Evolutionary conservation across 2,888 invertebrate genomes (phyloP), one percentile per base, ranked within the genome.

Genomic region (Acanthosepion esculentum): DNA sequence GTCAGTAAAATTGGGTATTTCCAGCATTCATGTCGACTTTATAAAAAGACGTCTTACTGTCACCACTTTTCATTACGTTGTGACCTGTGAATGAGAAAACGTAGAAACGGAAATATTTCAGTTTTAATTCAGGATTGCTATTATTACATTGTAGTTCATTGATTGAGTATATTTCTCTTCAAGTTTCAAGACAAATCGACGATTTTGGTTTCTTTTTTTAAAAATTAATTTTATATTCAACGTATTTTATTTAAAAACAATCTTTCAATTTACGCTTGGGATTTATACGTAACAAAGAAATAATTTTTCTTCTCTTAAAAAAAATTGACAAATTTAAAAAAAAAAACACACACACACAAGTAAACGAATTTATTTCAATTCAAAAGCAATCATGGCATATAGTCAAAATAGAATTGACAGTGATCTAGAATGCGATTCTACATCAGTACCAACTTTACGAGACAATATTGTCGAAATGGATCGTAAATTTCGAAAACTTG

Each of bases 391-490:
- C 15, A 78, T 78, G 78, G 78, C 78, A 3, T 78, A n/a, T 78
- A 78, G n/a, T 78, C n/a, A n/a, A 15, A 78, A 33, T 33, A n/a
- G 12, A 78, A 78, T 12, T 5, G 78, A 78, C 15, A 1, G 10
- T 18, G 78, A 78, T 12, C 33, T 78, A 12, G 78, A 78, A 5
- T 78, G 78, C 78, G 78, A 78, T 23, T 78, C 12, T 33, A 18
- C 50, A 12, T 8, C 50, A 50, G 78, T 15, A 2, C 10, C n/a
- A 33, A n/a, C 78, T 10, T 26, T 93, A 50, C 93, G 93, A 12
- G 93, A 93, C n/a, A 53, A 93, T n/a, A 93, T 93, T 0, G 50
- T 93, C 33, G 50, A 53, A 48, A 48, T 93, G n/a, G 93, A 93
- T 48, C 48, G 48, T 53, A 48, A 93, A 3, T 93, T 93, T 48